phyloP scores from a whole-genome alignment of 2,113 vertebrate species.

The Athene cunicularia region DNA sequence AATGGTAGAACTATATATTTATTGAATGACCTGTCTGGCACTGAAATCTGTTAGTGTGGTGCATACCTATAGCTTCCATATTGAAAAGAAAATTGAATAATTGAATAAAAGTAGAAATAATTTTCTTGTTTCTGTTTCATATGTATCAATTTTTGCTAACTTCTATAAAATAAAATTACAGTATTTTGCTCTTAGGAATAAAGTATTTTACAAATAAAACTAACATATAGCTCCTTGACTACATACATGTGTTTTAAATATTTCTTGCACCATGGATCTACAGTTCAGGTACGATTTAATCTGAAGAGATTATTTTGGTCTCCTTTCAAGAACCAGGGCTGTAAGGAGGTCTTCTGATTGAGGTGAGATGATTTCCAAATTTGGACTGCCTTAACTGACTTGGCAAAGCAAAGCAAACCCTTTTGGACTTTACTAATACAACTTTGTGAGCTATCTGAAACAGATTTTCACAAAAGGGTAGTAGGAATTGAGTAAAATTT shows the following conservation, averaged over 20 bases:
- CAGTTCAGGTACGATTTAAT: neutral
- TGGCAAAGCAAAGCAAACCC: neutral
- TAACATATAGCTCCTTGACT: neutral
- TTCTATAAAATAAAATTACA: constrained; percentile 29
- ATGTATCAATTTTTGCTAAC: constrained; percentile 48
- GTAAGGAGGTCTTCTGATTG: neutral
- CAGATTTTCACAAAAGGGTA: neutral
- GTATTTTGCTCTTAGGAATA: constrained; percentile 61
- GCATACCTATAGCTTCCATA: neutral
- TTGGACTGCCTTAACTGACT: neutral
- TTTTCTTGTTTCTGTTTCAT: constrained; percentile 31
- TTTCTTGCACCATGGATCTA: neutral
- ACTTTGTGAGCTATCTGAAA: neutral
- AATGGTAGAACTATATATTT: constrained; percentile 31
- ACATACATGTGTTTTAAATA: neutral
- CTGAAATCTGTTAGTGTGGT: neutral
- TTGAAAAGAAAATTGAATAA: neutral
- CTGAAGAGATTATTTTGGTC: neutral
- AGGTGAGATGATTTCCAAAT: neutral
- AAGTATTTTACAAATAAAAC: constrained; percentile 65
- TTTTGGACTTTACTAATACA: neutral
- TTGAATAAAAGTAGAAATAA: constrained; percentile 9
- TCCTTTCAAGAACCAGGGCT: neutral
- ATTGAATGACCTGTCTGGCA: neutral
- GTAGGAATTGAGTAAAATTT: neutral